Conservation (phyloP, 2,888 invertebrate species). For the Meta bourneti region DNA sequence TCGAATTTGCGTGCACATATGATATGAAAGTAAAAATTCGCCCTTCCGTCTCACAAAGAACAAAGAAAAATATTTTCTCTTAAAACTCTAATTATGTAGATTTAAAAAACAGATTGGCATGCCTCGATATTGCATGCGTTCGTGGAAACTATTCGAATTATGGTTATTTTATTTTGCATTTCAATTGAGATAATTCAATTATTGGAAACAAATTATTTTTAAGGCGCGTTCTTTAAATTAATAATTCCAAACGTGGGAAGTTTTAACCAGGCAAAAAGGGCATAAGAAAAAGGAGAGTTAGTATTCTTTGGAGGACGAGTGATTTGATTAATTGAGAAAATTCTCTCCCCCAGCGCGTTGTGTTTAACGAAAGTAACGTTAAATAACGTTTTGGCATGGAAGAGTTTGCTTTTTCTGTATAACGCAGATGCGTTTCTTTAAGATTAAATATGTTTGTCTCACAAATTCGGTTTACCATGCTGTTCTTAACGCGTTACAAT, state of each 20-base stretch:
- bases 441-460: slow-evolving; percentile 33
- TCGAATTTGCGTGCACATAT: slow-evolving; percentile 59
- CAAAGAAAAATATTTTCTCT: slow-evolving; percentile 23
- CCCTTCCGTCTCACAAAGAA: slow-evolving; percentile 16
- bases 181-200: slow-evolving; percentile 63
- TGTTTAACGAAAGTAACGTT: slow-evolving; percentile 10
- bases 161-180: slow-evolving; percentile 52
- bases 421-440: not conserved
- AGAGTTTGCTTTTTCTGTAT: slow-evolving; percentile 15
- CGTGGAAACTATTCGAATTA: slow-evolving; percentile 38
- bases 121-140: slow-evolving; percentile 15
- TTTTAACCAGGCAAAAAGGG: slow-evolving; percentile 22
- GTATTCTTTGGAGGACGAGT: slow-evolving; percentile 1
- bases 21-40: slow-evolving; percentile 66
- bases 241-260: slow-evolving; percentile 33
- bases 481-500: not conserved
- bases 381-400: not conserved
- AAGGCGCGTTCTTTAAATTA: slow-evolving; percentile 45
- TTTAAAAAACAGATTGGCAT: slow-evolving; percentile 51
- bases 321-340: slow-evolving; percentile 60
- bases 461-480: not conserved
- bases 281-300: not conserved
- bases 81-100: slow-evolving; percentile 65
- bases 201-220: slow-evolving; percentile 40
- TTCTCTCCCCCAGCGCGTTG: not conserved